A percentile compares a stretch with the other conserved stretches of the same genome.
These are phyloP conservation scores for Orycteropus afer DNA, from an alignment of 2,113 vertebrate species.

Conservation along the genomic window DNA sequence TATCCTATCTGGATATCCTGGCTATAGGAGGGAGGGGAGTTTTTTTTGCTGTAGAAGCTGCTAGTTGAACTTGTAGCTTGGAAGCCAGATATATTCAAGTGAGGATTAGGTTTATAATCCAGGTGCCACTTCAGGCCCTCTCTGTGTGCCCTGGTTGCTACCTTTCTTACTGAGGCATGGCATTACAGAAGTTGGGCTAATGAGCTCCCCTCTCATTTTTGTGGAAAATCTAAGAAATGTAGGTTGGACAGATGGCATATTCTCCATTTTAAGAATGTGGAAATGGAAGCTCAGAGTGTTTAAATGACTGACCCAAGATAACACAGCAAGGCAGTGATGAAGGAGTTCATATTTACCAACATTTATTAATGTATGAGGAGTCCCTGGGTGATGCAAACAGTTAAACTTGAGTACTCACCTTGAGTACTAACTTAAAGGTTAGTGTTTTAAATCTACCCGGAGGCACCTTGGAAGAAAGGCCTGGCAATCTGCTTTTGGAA, in stretches of 20 bases:
- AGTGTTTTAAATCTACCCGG: background rate
- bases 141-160: background rate
- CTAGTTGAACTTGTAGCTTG: background rate
- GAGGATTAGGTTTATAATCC: background rate
- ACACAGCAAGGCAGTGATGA: background rate
- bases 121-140: background rate
- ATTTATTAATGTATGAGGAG: background rate
- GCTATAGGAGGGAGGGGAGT: background rate
- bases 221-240: background rate
- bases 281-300: background rate
- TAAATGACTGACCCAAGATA: background rate
- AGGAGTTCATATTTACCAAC: background rate
- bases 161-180: background rate
- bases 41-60: background rate
- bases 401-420: background rate
- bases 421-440: background rate
- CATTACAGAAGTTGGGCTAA: background rate
- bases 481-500: background rate
- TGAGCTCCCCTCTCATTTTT: background rate
- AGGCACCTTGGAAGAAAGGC: background rate
- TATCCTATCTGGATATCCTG: background rate
- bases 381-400: background rate
- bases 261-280: background rate
- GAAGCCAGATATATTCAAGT: background rate
- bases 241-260: background rate